phyloP scores from a whole-genome alignment of 2,113 vertebrate species.

The Chamaea fasciata region DNA sequence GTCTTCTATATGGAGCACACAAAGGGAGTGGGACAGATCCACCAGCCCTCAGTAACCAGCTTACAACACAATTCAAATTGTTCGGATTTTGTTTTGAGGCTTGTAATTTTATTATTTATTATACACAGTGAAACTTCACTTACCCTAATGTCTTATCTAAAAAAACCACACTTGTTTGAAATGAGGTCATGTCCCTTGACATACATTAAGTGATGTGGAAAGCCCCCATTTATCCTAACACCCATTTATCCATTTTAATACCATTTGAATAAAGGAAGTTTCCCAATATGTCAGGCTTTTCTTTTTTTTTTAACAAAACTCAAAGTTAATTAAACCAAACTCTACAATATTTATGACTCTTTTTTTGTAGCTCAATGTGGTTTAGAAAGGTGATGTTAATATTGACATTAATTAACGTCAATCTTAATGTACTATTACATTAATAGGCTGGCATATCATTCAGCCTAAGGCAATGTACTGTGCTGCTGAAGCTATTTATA shows the following conservation, averaged over 20 bases:
- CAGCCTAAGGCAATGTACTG: conserved; percentile 52
- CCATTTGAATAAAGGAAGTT: conserved; percentile 4
- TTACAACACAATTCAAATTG: background rate
- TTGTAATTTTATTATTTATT: conserved; percentile 29
- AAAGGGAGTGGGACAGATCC: background rate
- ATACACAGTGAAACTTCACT: background rate
- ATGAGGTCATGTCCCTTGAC: conserved; percentile 35
- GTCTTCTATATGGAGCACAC: background rate
- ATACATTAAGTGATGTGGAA: conserved; percentile 19
- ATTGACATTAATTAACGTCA: conserved; percentile 69
- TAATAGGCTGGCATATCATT: conserved; percentile 62
- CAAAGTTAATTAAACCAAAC: conserved; percentile 62
- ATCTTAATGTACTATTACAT: conserved; percentile 63
- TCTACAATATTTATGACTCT: conserved; percentile 44
- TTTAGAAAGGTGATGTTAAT: conserved; percentile 60
- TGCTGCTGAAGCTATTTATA: conserved; percentile 68
- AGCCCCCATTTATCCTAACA: background rate
- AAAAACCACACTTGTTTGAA: background rate
- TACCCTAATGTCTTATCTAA: conserved; percentile 1
- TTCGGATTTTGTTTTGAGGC: background rate
- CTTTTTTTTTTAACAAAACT: background rate
- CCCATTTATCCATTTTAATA: conserved; percentile 21
- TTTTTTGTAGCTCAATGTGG: conserved; percentile 34
- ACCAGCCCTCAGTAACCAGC: background rate
- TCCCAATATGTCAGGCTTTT: background rate